phyloP scores from a whole-genome alignment of 1,140 invertebrate species.

The Camponotus pennsylvanicus region DNA sequence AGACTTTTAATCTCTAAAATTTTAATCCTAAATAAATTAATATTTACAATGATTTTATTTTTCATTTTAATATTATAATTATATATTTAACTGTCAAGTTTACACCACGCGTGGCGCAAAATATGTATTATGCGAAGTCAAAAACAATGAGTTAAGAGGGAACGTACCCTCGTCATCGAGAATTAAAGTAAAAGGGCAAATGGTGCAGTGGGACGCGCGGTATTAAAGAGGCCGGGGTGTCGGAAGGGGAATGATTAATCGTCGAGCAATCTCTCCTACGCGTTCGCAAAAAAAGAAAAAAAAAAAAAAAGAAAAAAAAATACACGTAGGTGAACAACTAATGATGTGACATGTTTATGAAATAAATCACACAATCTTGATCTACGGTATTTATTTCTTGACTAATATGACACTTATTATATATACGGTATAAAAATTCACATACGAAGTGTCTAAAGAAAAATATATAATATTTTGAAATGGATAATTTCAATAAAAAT shows the following conservation, averaged over 20 bases:
- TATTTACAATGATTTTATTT: constrained; percentile 24
- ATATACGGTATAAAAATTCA: neutral
- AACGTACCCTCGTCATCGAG: constrained; percentile 63
- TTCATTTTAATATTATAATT: neutral
- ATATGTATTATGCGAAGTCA: constrained; percentile 20
- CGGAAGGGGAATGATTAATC: constrained; percentile 74
- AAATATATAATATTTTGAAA: neutral
- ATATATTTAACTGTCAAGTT: constrained; percentile 29
- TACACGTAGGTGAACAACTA: neutral
- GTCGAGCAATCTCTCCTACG: constrained; percentile 52
- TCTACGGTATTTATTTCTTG: neutral
- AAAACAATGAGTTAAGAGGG: constrained; percentile 34
- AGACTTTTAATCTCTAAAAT: too few relatives aligned
- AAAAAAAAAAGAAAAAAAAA: neutral
- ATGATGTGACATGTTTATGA: constrained; percentile 17
- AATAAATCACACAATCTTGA: constrained; percentile 44
- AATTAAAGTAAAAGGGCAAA: constrained; percentile 70
- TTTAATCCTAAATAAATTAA: too few relatives aligned
- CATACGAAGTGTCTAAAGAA: neutral
- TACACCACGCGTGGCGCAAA: neutral
- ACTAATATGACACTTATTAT: constrained; percentile 15
- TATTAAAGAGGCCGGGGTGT: constrained; percentile 75
- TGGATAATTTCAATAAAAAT: neutral
- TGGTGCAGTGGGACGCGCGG: constrained; percentile 70
- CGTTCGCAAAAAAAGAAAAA: neutral